Percentiles rank a stretch among this genome's conserved stretches.
Evolutionary conservation across 2,888 invertebrate species (phyloP).

Genomic region (Sipha maydis): DNA sequence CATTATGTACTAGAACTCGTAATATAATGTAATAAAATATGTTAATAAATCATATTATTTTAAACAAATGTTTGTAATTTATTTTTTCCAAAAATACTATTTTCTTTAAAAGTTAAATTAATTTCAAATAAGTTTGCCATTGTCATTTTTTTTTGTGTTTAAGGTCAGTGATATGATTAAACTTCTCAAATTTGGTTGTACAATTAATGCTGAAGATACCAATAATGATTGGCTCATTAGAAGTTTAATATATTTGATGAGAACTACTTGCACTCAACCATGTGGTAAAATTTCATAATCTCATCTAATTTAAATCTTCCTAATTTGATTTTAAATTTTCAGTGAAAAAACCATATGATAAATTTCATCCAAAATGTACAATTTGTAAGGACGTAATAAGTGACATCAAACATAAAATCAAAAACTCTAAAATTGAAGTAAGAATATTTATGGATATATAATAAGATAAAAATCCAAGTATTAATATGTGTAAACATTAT

Average conservation of each 20-base stretch:
- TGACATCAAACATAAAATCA: constrained; percentile 40
- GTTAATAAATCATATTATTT: no score
- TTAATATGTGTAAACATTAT: background rate
- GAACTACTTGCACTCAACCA: background rate
- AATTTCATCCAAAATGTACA: constrained; percentile 48
- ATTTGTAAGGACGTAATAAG: constrained; percentile 41
- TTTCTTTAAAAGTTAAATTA: no score
- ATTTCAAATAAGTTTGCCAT: no score
- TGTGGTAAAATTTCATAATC: background rate
- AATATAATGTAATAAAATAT: no score
- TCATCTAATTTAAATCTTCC: background rate
- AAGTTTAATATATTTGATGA: background rate
- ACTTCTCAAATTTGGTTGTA: background rate
- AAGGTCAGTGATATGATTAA: background rate
- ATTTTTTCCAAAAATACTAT: no score
- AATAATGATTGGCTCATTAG: constrained; percentile 4
- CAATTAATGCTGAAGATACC: background rate
- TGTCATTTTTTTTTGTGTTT: background rate
- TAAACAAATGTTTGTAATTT: no score
- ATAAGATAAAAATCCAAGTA: background rate
- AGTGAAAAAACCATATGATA: background rate
- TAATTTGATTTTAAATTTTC: background rate
- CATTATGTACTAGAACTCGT: no score
- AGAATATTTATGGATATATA: background rate
- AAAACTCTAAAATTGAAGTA: constrained; percentile 45